Evolutionary conservation across 2,797 vertebrate genomes (phyloP).

Genomic region (Propithecus deckenii): DNA sequence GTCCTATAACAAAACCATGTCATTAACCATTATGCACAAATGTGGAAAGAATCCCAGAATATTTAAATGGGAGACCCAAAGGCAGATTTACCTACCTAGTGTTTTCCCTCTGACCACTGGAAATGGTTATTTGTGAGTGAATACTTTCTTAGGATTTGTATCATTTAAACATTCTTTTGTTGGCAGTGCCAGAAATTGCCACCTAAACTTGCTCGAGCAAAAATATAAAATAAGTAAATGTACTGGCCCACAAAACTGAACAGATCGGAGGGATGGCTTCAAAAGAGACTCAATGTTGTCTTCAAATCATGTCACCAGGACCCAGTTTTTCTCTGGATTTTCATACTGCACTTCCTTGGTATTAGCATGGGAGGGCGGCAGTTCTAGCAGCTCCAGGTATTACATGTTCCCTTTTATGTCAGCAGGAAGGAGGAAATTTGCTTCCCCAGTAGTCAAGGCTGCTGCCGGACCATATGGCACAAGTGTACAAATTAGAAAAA

Average conservation of each 20-base stretch:
- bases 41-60: background rate
- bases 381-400: background rate
- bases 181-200: background rate
- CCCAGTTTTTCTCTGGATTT: background rate
- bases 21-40: background rate
- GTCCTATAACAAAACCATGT: background rate
- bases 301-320: background rate
- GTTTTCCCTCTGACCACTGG: background rate
- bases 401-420: background rate
- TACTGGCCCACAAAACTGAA: background rate
- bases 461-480: background rate
- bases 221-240: constrained; percentile 9
- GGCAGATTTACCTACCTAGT: background rate
- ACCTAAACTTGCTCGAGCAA: background rate
- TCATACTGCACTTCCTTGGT: background rate
- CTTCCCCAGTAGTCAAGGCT: background rate
- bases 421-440: background rate
- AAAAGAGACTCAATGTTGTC: background rate
- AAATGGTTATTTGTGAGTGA: background rate
- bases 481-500: background rate
- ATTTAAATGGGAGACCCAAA: background rate
- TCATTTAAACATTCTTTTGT: background rate
- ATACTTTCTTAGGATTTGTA: background rate
- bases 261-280: background rate
- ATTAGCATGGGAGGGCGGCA: background rate